Percentiles rank a stretch among this genome's conserved stretches.
These are phyloP conservation scores for Macrotrachela quadricornifera DNA, from an alignment of 1,140 invertebrate species.

Conservation along the genomic window DNA sequence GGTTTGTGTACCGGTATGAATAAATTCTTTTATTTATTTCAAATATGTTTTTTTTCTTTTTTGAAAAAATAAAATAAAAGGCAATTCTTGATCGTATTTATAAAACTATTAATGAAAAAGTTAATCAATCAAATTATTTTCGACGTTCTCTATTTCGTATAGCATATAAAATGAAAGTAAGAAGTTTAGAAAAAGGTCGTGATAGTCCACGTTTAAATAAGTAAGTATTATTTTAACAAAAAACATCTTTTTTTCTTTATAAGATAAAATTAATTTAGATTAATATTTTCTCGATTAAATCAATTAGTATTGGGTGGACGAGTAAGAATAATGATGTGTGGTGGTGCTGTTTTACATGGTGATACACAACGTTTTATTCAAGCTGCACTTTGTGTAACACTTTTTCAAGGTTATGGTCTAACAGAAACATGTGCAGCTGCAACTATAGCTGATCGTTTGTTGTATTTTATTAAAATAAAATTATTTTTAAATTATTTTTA, in stretches of 20 bases:
- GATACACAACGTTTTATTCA: slow-evolving; percentile 86
- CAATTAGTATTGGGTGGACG: slow-evolving; percentile 47
- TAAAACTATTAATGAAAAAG: slow-evolving; percentile 75
- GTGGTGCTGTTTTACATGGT: slow-evolving; percentile 78
- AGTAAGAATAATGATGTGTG: slow-evolving; percentile 60
- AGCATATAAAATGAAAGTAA: slow-evolving; percentile 49
- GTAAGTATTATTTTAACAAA: too few species aligned
- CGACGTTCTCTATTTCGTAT: slow-evolving; percentile 48
- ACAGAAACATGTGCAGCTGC: slow-evolving; percentile 86
- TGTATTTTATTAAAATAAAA: too few species aligned
- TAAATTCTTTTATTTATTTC: slow-evolving; percentile 1
- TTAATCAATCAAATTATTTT: slow-evolving; percentile 50
- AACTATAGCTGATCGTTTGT: slow-evolving; percentile 60
- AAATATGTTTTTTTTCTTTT: neutral
- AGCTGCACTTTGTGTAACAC: slow-evolving; percentile 64
- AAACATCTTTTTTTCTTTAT: too few species aligned
- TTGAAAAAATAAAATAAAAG: slow-evolving; percentile 43
- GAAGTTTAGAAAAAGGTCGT: slow-evolving; percentile 14
- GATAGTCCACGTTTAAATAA: neutral
- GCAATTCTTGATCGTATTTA: slow-evolving; percentile 83
- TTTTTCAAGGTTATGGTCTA: slow-evolving; percentile 83
- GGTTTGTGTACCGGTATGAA: slow-evolving; percentile 71
- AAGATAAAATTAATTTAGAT: too few species aligned
- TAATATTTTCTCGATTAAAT: slow-evolving; percentile 1
- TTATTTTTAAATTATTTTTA: too few species aligned